A percentile compares a stretch with the other conserved stretches of the same genome.
Conservation (phyloP, 2,797 vertebrate species). For the Cossypha polioptera region DNA sequence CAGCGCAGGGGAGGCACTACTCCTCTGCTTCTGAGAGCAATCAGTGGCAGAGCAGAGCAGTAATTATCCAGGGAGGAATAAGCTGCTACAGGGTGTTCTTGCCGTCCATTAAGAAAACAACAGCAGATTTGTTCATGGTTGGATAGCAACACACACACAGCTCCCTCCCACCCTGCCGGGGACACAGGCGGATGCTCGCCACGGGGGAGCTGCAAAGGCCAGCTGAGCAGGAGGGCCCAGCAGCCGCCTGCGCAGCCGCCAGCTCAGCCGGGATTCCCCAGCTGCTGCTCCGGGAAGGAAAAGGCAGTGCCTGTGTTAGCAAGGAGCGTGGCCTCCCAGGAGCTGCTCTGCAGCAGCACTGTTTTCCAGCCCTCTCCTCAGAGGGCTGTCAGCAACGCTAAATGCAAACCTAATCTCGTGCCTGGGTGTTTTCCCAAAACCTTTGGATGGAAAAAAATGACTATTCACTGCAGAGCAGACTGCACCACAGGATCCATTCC, state of each 20-base stretch:
- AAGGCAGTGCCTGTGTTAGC: background rate
- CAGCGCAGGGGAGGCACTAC: accelerated
- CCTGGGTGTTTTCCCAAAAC: background rate
- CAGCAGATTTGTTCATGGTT: background rate
- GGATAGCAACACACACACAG: background rate
- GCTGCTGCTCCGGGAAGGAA: background rate
- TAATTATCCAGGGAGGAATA: background rate
- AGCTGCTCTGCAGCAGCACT: background rate
- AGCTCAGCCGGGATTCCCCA: background rate
- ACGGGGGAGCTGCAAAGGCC: background rate
- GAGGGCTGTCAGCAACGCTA: background rate
- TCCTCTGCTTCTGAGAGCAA: background rate
- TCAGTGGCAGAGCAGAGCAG: background rate
- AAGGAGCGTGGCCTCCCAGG: background rate
- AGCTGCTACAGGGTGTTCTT: background rate
- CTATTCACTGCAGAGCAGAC: background rate
- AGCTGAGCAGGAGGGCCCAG: background rate
- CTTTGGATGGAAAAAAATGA: background rate
- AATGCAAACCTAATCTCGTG: background rate
- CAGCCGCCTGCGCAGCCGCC: accelerated
- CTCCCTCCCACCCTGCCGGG: background rate
- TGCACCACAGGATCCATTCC: background rate
- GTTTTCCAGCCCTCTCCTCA: background rate
- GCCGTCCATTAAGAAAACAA: background rate
- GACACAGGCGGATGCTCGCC: accelerated